Percentiles rank a stretch among this genome's conserved stretches.
Conservation (phyloP, 2,113 vertebrate species). For the Oxyura jamaicensis region DNA sequence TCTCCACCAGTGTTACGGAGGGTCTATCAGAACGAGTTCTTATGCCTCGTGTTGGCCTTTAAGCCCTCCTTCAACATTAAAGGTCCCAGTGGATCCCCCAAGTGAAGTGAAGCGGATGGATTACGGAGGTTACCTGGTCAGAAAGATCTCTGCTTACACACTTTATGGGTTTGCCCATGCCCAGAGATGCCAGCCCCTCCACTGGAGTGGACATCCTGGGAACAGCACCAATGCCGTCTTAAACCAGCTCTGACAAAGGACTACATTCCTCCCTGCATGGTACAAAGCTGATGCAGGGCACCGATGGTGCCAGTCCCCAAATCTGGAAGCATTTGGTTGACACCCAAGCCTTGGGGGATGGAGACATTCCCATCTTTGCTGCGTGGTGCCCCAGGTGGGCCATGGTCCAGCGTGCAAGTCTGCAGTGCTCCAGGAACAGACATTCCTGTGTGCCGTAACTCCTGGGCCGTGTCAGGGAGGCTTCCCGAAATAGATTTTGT, state of each 20-base stretch:
- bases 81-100: background rate
- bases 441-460: background rate
- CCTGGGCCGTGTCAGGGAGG: background rate
- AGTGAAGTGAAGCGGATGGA: background rate
- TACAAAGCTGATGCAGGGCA: background rate
- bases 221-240: background rate
- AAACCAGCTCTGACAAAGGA: background rate
- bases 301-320: background rate
- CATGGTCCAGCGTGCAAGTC: fast-evolving
- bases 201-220: background rate
- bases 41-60: background rate
- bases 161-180: fast-evolving
- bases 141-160: background rate
- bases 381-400: background rate
- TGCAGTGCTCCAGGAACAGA: background rate
- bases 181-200: background rate
- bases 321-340: background rate
- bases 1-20: background rate
- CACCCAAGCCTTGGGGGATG: background rate
- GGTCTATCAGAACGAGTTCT: background rate
- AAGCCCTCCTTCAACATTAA: background rate
- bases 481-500: background rate
- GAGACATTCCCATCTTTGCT: background rate
- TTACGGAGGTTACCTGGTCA: background rate
- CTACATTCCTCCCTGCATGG: background rate